Base-by-base conservation (phyloP, 2,888 invertebrate genomes). In the Epicampocera succincta region DNA sequence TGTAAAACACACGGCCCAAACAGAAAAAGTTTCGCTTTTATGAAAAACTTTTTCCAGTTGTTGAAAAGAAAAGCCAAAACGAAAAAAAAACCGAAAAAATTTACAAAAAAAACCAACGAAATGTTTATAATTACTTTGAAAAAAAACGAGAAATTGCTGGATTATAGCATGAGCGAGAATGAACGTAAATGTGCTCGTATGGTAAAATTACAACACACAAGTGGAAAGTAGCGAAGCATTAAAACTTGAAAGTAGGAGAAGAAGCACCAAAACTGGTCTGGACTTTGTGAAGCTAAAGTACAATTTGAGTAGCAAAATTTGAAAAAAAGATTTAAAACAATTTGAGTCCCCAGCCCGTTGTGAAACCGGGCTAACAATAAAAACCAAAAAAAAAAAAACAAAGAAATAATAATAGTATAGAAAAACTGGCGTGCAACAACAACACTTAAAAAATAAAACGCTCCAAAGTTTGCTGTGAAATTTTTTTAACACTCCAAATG, bases 101-200 rank as follows among this genome's bases (percentile, higher is more conserved):
- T n/a, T 33, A 33, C 33, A 42, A 1, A 54, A 54, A 50, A 52
- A 56, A 38, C 54, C 54, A 21, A 17, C 54, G 46, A 65, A 56
- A 61, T 50, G 48, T 63, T 76, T 80, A 68, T 76, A 77, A 81
- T 81, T 81, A 76, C 72, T 81, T 80, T 73, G 42, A 29, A 29
- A 72, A 78, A n/a, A n/a, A n/a, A n/a, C n/a, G n/a, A n/a, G n/a
- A 56, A 63, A 72, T 46, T 19, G 0, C 40, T 68, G 33, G 4
- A 68, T 71, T 21, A 38, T 13, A 11, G 1, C 15, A 44, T 8
- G 13, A 11, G 21, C 56, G 15, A 54, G 50, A 65, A 69, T 65
- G 65, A 71, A n/a, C n/a, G n/a, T n/a, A n/a, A n/a, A 66, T 66
- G 66, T 56, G 60, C 48, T 48, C 65, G 38, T 38, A 50, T 54